phyloP scores from a whole-genome alignment of 30 jellyfish, hydroid and myxozoan species.

The Morbakka virulenta region DNA sequence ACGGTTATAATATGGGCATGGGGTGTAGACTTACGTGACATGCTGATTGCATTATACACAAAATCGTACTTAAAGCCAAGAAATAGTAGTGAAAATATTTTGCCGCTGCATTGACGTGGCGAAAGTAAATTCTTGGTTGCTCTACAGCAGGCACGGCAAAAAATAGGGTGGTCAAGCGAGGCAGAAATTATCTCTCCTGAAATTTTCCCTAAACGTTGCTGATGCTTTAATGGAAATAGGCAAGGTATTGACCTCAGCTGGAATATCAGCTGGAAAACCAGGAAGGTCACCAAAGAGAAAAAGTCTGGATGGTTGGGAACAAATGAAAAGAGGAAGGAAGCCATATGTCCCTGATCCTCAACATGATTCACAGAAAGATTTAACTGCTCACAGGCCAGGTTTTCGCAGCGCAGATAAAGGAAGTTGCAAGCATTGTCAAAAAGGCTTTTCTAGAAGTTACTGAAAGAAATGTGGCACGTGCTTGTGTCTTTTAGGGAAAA shows the following conservation, averaged over 20 bases:
- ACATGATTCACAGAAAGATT: conserved; percentile 10
- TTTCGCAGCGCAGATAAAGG: not conserved
- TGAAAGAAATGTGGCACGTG: conserved; percentile 5
- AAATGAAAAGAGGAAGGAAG: conserved; percentile 17
- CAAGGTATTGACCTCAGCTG: too few species aligned
- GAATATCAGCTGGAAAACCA: not conserved
- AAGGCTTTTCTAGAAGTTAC: conserved; percentile 13
- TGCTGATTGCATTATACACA: conserved; percentile 65
- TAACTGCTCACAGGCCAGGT: conserved; percentile 34
- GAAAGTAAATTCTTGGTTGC: conserved; percentile 55
- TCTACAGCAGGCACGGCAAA: conserved; percentile 57
- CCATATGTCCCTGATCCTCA: conserved; percentile 35
- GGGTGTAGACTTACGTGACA: conserved; percentile 72
- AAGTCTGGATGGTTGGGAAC: not conserved
- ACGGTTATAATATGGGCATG: conserved; percentile 49
- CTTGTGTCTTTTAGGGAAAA: not conserved
- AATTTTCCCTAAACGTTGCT: conserved; percentile 5
- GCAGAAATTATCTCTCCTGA: not conserved
- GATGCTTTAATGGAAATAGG: conserved; percentile 1
- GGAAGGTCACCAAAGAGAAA: conserved; percentile 22
- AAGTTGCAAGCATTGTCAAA: conserved; percentile 21
- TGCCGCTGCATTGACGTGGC: conserved; percentile 55
- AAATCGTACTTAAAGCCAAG: too few species aligned
- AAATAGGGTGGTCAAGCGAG: not conserved
- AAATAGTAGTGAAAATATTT: too few species aligned